Conservation (phyloP, 2,888 invertebrate genomes). For the Dryocosmus kuriphilus region DNA sequence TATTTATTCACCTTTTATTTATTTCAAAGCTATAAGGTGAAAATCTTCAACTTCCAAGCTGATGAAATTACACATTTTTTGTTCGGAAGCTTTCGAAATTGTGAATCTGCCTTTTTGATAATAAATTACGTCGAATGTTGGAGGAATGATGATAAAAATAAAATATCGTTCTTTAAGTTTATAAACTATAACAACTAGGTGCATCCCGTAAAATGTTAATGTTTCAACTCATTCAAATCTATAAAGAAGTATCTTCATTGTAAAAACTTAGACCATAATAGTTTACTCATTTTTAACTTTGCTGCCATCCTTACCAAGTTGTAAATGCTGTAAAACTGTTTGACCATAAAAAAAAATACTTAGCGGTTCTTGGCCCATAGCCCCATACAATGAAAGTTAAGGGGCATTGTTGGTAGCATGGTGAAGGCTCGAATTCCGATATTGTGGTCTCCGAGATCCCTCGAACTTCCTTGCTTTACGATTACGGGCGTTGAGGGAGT, state of each 20-base stretch:
- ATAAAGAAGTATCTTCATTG: neutral
- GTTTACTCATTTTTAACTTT: slow-evolving; percentile 3
- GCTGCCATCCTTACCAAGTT: neutral
- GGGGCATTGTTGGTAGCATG: neutral
- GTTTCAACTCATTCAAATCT: neutral
- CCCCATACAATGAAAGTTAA: slow-evolving; percentile 15
- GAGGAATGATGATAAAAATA: neutral
- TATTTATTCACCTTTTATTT: neutral
- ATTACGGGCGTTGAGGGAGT: slow-evolving; percentile 56
- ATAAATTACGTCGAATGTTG: no score
- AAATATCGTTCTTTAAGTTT: no score
- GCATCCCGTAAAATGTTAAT: neutral
- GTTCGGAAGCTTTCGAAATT: no score
- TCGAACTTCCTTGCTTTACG: slow-evolving; percentile 50
- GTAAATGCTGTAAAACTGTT: slow-evolving; percentile 16
- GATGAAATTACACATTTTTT: no score
- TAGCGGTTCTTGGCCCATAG: slow-evolving; percentile 8
- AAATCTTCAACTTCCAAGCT: no score
- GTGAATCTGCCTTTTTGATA: no score
- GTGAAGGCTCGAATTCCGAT: slow-evolving; percentile 18
- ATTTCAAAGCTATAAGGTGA: no score
- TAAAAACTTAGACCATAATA: slow-evolving; percentile 1
- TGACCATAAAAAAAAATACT: slow-evolving; percentile 1
- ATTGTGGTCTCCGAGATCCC: slow-evolving; percentile 11
- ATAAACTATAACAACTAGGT: neutral